Evolutionary conservation across 2,113 vertebrate genomes (phyloP), one percentile per base, ranked within the genome.

Genomic region (Rhagologus leucostigma): DNA sequence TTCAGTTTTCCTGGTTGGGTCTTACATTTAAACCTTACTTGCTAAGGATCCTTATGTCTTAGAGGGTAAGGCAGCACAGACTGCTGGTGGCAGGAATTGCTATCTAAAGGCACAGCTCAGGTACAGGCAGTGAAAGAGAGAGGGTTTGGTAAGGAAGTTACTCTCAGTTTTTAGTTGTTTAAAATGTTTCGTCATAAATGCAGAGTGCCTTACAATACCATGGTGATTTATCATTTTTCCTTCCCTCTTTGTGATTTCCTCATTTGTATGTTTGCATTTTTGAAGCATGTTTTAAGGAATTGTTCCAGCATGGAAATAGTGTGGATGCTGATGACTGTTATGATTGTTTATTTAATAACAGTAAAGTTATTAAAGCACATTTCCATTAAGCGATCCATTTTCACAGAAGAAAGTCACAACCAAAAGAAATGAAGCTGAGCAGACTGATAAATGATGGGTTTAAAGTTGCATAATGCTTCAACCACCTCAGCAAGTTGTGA

Each of bases 221-320:
- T 86, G 53, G 62, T 9, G 27, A 85, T 84, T 42, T 52, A 52
- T 44, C 5, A 11, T 69, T 87, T 94, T 60, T 81, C 62, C 73
- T 42, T 73, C 35, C 52, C 30, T 79, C 67, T 87, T 75, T 96
- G 60, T 90, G 46, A 89, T 90, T 94, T 96, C 89, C 82, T 86
- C 84, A 70, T 93, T 39, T 82, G 39, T 49, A 32, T 80, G 75
- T 91, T 96, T 96, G 95, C 83, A 83, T 84, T 92, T 82, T 96
- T 89, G 29, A 92, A 96, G 97, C 98, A 97, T 98, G 97, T 87
- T 97, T 93, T 95, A 96, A 96, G 67, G 80, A 90, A 53, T 71
- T 82, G 60, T 89, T 84, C 90, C 85, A 92, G 98, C 98, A 97
- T 97, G 97, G 86, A 94, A 84, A 55, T 76, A 69, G 46, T 96